Evolutionary conservation across 1,140 invertebrate genomes (phyloP), one percentile per base, ranked within the genome.

Genomic region (Psilanteris sp.): DNA sequence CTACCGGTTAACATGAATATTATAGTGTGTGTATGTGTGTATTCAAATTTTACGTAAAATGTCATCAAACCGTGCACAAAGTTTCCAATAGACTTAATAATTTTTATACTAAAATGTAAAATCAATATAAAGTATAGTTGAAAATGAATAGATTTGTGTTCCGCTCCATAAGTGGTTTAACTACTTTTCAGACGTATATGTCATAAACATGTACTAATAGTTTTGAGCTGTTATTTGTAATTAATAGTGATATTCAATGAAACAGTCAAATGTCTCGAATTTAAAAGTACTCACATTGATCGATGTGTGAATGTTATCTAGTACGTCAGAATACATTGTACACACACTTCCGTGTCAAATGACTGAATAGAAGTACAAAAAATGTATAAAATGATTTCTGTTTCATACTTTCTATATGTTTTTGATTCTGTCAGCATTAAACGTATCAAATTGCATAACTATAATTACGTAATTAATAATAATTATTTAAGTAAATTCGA

Each of bases 221-320:
- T 15, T 61, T 46, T 61, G 22, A 46, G 13, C 37, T 61, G 55
- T 41, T 43, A 43, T 11, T 59, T 6, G 11, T 61, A 46, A 61
- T 61, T 61, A 61, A 61, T 46, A 27, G 20, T 27, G 41, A 46
- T 37, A 46, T 59, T 61, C 26, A 61, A 46, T 61, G 43, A 64
- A 43, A 37, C 26, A 39, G 24, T 32, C 31, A 41, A 50, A 10
- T 50, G n/a, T 8, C 7, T 14, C 18, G 10, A 29, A 36, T 15
- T 22, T 46, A 32, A 46, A 61, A 46, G n/a, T 14, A 2, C 2
- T 1, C 9, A 3, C 27, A 46, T 26, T 46, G 41, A 59, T 59
- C 20, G 55, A 44, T 46, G 31, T 59, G 18, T 26, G 11, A 46
- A 34, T 41, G 16, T 46, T 48, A 46, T 48, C 15, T 7, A 27